A percentile compares a stretch with the other conserved stretches of the same genome.
phyloP scores from a whole-genome alignment of 2,888 invertebrate species.

The Abscondita cerata region DNA sequence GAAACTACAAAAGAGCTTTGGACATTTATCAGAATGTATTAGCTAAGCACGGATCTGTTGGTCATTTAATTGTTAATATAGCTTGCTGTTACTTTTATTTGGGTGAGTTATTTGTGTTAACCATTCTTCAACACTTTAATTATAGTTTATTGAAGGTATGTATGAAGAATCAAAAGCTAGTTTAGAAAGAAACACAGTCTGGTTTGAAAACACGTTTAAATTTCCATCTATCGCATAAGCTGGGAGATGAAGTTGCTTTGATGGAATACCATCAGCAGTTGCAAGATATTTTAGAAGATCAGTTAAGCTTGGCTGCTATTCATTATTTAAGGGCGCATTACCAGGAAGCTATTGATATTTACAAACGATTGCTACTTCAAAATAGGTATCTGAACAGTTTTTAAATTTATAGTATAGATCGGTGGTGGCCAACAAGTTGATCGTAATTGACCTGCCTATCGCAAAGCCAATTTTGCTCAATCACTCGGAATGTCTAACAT shows the following conservation, averaged over 20 bases:
- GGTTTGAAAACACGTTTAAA: constrained; percentile 77
- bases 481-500: too few species aligned
- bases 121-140: not conserved
- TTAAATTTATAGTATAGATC: too few species aligned
- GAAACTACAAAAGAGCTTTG: constrained; percentile 86
- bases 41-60: constrained; percentile 62
- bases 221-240: constrained; percentile 94
- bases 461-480: too few species aligned
- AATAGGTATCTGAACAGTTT: constrained; percentile 87
- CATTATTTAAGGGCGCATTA: constrained; percentile 96
- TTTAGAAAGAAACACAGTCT: constrained; percentile 67
- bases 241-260: constrained; percentile 84
- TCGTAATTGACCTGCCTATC: not conserved
- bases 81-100: constrained; percentile 96
- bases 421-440: not conserved
- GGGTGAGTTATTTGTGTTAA: constrained; percentile 61
- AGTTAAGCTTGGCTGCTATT: constrained; percentile 93
- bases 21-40: constrained; percentile 70
- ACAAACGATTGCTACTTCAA: constrained; percentile 89
- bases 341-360: constrained; percentile 98
- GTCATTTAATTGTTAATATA: constrained; percentile 77
- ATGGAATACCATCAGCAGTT: constrained; percentile 85
- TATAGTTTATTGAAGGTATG: constrained; percentile 62
- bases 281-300: constrained; percentile 91
- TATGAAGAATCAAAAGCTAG: constrained; percentile 75